phyloP scores from a whole-genome alignment of 2,888 invertebrate genomes.

The Nemurella pictetii region DNA sequence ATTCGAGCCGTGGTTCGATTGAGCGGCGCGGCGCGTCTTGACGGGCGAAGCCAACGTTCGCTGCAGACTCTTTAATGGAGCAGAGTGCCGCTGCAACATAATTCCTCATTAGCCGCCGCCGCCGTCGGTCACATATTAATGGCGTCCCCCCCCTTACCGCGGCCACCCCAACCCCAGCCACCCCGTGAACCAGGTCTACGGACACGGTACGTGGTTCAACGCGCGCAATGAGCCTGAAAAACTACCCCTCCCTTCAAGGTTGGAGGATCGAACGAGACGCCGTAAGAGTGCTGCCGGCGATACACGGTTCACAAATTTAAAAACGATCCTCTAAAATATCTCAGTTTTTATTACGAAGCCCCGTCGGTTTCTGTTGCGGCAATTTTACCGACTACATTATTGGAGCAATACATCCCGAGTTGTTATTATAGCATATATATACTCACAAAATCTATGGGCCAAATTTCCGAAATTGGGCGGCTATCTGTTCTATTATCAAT shows the following conservation, averaged over 20 bases:
- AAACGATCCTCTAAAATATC: too few relatives aligned
- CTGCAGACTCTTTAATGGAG: background rate
- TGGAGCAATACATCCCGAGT: too few relatives aligned
- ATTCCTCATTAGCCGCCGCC: conserved; percentile 24
- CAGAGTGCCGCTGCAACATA: background rate
- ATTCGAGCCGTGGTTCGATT: background rate
- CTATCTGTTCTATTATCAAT: background rate
- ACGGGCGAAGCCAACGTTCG: background rate
- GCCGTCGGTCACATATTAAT: conserved; percentile 31
- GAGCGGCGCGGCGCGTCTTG: background rate
- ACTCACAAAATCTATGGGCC: too few relatives aligned
- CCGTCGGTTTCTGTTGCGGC: too few relatives aligned
- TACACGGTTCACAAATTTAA: background rate
- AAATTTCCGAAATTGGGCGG: too few relatives aligned
- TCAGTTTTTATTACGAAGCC: too few relatives aligned
- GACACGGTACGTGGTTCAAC: background rate
- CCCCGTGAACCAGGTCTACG: background rate
- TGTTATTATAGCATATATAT: too few relatives aligned
- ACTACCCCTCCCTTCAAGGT: too few relatives aligned
- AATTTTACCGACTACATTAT: too few relatives aligned
- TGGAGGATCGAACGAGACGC: background rate
- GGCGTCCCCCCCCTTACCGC: background rate
- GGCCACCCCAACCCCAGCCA: background rate
- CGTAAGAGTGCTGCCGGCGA: background rate
- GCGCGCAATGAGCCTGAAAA: conserved; percentile 14